These are phyloP conservation scores for Sisyra terminalis DNA, from an alignment of 2,888 invertebrate species.

Conservation along the genomic window DNA sequence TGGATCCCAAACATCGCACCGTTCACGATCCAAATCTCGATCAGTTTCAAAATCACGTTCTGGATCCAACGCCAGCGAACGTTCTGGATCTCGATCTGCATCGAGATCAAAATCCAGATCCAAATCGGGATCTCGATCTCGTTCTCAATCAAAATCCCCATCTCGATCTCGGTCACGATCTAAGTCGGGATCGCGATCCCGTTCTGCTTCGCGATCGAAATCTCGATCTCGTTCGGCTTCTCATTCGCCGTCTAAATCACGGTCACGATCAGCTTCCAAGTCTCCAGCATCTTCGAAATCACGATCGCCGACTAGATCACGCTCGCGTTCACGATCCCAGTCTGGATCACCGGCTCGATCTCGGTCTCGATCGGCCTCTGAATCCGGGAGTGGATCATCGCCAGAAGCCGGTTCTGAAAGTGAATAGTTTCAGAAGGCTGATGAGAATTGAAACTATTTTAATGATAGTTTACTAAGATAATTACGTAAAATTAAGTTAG, in stretches of 20 bases:
- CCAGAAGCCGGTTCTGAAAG: constrained; percentile 18
- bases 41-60: constrained; percentile 21
- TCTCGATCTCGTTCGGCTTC: constrained; percentile 23
- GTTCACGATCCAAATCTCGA: constrained; percentile 2
- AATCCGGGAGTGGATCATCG: constrained; percentile 17
- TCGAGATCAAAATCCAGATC: constrained; percentile 18
- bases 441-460: too few relatives aligned
- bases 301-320: constrained; percentile 14
- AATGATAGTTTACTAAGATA: too few relatives aligned
- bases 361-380: constrained; percentile 15
- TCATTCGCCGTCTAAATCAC: constrained; percentile 24
- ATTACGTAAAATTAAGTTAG: too few relatives aligned
- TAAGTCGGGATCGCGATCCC: constrained; percentile 17
- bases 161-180: constrained; percentile 19
- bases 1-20: constrained; percentile 17
- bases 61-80: background rate
- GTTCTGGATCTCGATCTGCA: constrained; percentile 4
- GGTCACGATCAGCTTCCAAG: constrained; percentile 21
- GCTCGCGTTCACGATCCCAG: constrained; percentile 14
- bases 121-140: constrained; percentile 17
- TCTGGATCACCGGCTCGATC: constrained; percentile 17
- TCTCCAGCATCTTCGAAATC: constrained; percentile 7
- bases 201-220: constrained; percentile 21
- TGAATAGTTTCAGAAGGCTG: constrained; percentile 12
- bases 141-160: constrained; percentile 17